Percentiles rank a stretch among this genome's conserved stretches.
These are phyloP conservation scores for Characodon lateralis DNA, from an alignment of 2,797 vertebrate species.

Conservation along the genomic window DNA sequence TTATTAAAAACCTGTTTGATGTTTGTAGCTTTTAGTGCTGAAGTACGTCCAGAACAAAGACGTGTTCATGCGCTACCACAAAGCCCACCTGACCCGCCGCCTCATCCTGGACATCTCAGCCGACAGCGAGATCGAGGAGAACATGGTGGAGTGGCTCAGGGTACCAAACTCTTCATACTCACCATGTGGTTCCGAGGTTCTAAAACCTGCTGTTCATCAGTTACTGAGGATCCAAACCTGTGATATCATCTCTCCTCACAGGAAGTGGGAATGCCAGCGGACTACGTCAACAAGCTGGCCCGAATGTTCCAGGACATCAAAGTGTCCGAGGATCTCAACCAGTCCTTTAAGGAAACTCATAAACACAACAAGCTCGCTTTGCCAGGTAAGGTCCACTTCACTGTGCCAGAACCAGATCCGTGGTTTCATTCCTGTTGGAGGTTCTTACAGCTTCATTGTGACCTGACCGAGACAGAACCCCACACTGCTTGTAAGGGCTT, in stretches of 20 bases:
- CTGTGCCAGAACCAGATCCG: not conserved
- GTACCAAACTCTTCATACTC: constrained; percentile 68
- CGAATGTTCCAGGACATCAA: constrained; percentile 99
- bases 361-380: constrained; percentile 98
- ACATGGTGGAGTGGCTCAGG: constrained; percentile 99
- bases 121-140: constrained; percentile 98
- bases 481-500: too few species aligned
- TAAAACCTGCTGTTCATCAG: not conserved
- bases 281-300: constrained; percentile 98
- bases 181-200: not conserved
- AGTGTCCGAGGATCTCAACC: constrained; percentile 98
- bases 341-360: constrained; percentile 98
- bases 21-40: constrained; percentile 90
- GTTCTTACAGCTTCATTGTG: not conserved
- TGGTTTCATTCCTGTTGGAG: not conserved
- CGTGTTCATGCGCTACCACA: constrained; percentile 99
- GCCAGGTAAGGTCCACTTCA: constrained; percentile 82
- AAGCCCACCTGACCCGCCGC: constrained; percentile 95
- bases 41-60: constrained; percentile 99
- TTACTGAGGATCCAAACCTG: not conserved
- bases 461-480: not conserved
- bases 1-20: not conserved
- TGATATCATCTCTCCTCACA: constrained; percentile 59
- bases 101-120: constrained; percentile 98
- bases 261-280: constrained; percentile 99